A percentile compares a stretch with the other conserved stretches of the same genome.
These are phyloP conservation scores for Plotosus lineatus DNA, from an alignment of 2,113 vertebrate species.

Conservation along the genomic window DNA sequence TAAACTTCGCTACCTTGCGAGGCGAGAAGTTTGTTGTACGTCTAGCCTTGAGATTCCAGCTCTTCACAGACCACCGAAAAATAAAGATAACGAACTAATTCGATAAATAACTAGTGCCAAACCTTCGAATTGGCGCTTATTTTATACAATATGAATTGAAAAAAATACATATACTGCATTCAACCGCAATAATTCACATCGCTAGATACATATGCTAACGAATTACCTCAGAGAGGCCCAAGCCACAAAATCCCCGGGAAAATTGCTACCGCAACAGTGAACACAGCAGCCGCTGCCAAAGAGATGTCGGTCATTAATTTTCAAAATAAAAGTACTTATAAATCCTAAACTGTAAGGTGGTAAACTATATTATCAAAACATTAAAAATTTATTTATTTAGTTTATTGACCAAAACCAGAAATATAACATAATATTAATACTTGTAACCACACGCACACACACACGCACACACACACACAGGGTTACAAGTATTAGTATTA, in stretches of 20 bases:
- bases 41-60: background rate
- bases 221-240: background rate
- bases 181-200: background rate
- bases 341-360: too few relatives aligned
- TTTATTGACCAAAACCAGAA: background rate
- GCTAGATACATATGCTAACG: background rate
- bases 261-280: background rate
- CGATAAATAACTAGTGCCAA: background rate
- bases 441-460: too few relatives aligned
- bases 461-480: too few relatives aligned
- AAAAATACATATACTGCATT: background rate
- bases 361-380: too few relatives aligned
- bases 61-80: background rate
- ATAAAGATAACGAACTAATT: background rate
- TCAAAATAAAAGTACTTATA: background rate
- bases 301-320: too few relatives aligned
- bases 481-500: too few relatives aligned
- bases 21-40: background rate
- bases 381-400: too few relatives aligned
- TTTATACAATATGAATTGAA: background rate
- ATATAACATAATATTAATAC: background rate
- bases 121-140: too few relatives aligned
- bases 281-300: background rate
- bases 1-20: background rate
- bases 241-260: conserved; percentile 20